Conservation (phyloP, 2,113 vertebrate species). For the Hydropotes inermis region DNA sequence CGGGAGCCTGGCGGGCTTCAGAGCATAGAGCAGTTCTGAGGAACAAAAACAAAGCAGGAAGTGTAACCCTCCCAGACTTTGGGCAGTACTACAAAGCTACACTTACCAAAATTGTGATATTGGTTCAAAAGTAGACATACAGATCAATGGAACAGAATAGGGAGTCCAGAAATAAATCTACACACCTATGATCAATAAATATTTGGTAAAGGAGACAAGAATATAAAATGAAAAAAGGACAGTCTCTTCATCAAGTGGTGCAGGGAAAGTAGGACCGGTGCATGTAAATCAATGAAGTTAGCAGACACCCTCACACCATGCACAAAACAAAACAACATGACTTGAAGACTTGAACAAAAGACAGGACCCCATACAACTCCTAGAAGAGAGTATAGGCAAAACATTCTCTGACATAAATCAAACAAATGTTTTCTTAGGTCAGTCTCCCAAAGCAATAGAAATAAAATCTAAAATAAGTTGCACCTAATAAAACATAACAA, state of each 20-base stretch:
- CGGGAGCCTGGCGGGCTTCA: not conserved
- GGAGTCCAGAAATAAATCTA: not conserved
- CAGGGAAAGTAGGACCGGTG: not conserved
- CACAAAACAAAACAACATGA: not conserved
- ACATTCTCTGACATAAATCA: not conserved
- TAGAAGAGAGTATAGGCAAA: not conserved
- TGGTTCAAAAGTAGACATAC: not conserved
- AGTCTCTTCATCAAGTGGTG: not conserved
- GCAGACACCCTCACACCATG: not conserved
- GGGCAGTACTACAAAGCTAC: not conserved
- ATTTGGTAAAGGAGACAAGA: not conserved
- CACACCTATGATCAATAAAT: not conserved
- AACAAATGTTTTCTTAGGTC: not conserved
- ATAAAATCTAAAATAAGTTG: not conserved
- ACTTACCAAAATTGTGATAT: not conserved
- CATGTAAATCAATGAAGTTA: not conserved
- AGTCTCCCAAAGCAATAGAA: not conserved
- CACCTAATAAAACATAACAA: not conserved
- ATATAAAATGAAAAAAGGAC: not conserved
- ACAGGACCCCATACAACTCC: not conserved
- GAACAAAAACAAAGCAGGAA: not conserved
- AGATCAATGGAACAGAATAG: not conserved
- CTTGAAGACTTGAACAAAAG: not conserved
- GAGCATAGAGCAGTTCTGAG: not conserved
- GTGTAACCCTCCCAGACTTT: not conserved